Evolutionary conservation across 2,113 vertebrate species (phyloP).

Genomic region (Vulpes lagopus): DNA sequence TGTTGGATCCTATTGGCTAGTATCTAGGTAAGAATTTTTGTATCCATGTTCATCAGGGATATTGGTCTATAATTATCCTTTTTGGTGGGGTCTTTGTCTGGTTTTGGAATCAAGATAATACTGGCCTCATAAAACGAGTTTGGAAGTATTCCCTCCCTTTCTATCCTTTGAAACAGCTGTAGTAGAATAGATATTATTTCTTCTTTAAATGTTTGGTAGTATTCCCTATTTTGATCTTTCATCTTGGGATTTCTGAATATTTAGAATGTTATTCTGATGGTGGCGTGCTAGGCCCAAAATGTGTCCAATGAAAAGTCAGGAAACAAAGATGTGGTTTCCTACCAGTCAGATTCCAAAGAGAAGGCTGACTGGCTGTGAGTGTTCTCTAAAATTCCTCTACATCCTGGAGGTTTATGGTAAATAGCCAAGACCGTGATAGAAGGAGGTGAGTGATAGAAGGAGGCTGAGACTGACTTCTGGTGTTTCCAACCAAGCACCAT

Average conservation of each 20-base stretch:
- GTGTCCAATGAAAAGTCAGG: neutral
- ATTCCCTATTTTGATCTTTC: conserved; percentile 18
- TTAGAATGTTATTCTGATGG: neutral
- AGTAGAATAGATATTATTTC: too few relatives aligned
- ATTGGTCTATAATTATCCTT: too few relatives aligned
- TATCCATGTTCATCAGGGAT: too few relatives aligned
- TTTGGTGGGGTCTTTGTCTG: too few relatives aligned
- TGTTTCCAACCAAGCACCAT: neutral
- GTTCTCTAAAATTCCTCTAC: neutral
- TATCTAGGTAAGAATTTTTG: too few relatives aligned
- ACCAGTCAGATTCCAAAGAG: neutral
- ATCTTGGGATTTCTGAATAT: neutral
- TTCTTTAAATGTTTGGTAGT: too few relatives aligned
- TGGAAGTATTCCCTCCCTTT: too few relatives aligned
- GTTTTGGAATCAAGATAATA: too few relatives aligned
- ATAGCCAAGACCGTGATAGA: neutral
- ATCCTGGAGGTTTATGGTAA: neutral
- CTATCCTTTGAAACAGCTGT: too few relatives aligned
- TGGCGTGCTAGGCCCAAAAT: neutral
- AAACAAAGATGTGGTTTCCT: neutral
- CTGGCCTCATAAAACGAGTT: too few relatives aligned
- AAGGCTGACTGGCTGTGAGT: neutral
- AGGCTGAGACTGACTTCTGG: neutral
- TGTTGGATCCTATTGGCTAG: too few relatives aligned
- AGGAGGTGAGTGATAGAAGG: neutral